A percentile compares a stretch with the other conserved stretches of the same genome.
phyloP scores from a whole-genome alignment of 2,888 invertebrate species.

The Nipponacmea schrenckii region DNA sequence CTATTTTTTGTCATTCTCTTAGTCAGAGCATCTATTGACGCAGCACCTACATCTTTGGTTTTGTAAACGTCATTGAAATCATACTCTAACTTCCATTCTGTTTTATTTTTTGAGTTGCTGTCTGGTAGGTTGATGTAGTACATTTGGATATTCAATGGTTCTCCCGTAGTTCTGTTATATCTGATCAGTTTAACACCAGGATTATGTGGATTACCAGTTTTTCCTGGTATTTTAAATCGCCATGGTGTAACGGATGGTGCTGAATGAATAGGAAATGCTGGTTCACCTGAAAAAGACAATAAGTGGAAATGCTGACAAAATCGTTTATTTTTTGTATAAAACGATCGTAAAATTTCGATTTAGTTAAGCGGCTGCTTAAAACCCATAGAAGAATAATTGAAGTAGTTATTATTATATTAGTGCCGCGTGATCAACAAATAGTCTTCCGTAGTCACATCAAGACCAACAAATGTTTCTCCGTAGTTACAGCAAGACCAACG shows the following conservation, averaged over 20 bases:
- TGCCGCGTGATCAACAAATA: too few species aligned
- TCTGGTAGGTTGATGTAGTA: constrained; percentile 84
- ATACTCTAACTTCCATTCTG: constrained; percentile 86
- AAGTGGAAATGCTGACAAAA: background rate
- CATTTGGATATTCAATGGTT: constrained; percentile 89
- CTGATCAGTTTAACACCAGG: constrained; percentile 89
- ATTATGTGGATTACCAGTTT: constrained; percentile 74
- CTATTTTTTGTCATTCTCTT: constrained; percentile 27
- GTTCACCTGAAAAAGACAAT: constrained; percentile 70
- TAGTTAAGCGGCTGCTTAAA: too few species aligned
- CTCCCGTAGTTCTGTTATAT: constrained; percentile 77
- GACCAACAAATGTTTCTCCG: too few species aligned
- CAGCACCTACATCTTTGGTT: constrained; percentile 82
- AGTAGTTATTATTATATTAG: too few species aligned
- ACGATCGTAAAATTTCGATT: too few species aligned
- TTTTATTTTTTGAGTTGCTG: constrained; percentile 74
- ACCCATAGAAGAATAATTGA: too few species aligned
- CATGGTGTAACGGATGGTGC: constrained; percentile 92
- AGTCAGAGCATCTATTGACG: constrained; percentile 78
- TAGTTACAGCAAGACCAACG: too few species aligned
- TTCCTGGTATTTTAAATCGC: constrained; percentile 71
- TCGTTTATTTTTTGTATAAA: too few species aligned
- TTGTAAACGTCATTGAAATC: constrained; percentile 83
- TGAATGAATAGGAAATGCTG: constrained; percentile 85
- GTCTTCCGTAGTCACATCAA: too few species aligned